phyloP scores from a whole-genome alignment of 1,140 invertebrate species.

The Ruditapes philippinarum region DNA sequence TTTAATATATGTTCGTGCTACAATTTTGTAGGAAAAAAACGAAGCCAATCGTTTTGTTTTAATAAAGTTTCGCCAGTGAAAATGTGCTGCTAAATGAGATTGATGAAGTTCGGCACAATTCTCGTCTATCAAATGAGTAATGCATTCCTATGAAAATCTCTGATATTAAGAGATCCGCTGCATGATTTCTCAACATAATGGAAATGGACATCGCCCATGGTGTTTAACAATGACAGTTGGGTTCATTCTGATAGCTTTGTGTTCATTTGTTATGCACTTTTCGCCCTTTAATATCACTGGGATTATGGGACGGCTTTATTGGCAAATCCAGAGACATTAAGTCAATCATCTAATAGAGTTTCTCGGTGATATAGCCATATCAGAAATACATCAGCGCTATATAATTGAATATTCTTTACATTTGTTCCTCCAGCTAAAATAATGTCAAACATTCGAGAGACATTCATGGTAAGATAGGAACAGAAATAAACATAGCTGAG shows the following conservation, averaged over 20 bases:
- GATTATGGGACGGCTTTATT: constrained; percentile 50
- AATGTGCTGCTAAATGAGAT: constrained; percentile 63
- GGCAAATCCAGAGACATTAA: constrained; percentile 57
- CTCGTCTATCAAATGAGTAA: constrained; percentile 59
- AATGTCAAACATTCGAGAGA: constrained; percentile 65
- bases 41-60: no score
- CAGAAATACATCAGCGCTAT: constrained; percentile 60
- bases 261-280: constrained; percentile 67
- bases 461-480: constrained; percentile 31
- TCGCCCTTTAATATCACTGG: constrained; percentile 64
- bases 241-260: constrained; percentile 60
- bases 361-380: constrained; percentile 44
- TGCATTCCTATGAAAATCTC: constrained; percentile 58
- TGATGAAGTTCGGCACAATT: constrained; percentile 16
- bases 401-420: constrained; percentile 71
- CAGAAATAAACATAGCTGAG: constrained; percentile 10
- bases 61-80: constrained; percentile 10
- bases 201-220: constrained; percentile 58
- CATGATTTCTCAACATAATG: constrained; percentile 60
- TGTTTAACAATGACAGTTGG: constrained; percentile 62
- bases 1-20: no score
- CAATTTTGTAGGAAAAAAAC: no score
- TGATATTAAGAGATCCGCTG: constrained; percentile 58
- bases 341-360: constrained; percentile 67
- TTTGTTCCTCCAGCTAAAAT: constrained; percentile 63